Percentiles rank a stretch among this genome's conserved stretches.
These are phyloP conservation scores for Calliopsis andreniformis DNA, from an alignment of 1,140 invertebrate species.

Conservation along the genomic window DNA sequence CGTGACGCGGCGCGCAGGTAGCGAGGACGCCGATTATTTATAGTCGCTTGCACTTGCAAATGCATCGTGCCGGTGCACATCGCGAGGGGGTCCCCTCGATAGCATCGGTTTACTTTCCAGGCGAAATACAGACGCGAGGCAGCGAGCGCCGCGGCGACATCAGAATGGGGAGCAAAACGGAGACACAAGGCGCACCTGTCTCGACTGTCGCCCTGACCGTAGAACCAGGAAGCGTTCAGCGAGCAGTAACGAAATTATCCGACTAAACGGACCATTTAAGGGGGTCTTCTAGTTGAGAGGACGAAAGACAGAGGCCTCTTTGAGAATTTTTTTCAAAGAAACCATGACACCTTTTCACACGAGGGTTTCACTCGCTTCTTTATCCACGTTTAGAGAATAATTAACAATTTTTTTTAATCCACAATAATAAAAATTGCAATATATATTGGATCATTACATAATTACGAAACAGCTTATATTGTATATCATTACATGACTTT, in stretches of 20 bases:
- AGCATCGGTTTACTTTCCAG: conserved; percentile 61
- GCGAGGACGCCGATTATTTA: conserved; percentile 55
- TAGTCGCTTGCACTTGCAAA: conserved; percentile 53
- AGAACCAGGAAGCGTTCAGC: background rate
- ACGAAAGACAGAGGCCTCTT: too few relatives aligned
- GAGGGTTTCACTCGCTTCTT: too few relatives aligned
- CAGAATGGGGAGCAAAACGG: conserved; percentile 46
- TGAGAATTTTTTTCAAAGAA: too few relatives aligned
- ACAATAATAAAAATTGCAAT: too few relatives aligned
- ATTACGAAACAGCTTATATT: too few relatives aligned
- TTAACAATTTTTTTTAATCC: too few relatives aligned
- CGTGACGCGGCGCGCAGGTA: conserved; percentile 50
- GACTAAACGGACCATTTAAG: background rate
- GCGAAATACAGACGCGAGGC: conserved; percentile 53
- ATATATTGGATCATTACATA: too few relatives aligned
- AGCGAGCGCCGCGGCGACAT: conserved; percentile 29
- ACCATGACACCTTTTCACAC: too few relatives aligned
- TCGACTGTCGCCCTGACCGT: conserved; percentile 12
- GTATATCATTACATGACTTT: too few relatives aligned
- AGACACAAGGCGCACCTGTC: conserved; percentile 49
- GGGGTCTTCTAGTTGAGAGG: too few relatives aligned
- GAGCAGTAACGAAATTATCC: conserved; percentile 22
- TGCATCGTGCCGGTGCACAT: conserved; percentile 46
- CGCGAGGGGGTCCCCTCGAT: conserved; percentile 42
- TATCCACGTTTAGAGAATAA: too few relatives aligned